phyloP scores from a whole-genome alignment of 2,797 vertebrate species.

The Psittacula echo region DNA sequence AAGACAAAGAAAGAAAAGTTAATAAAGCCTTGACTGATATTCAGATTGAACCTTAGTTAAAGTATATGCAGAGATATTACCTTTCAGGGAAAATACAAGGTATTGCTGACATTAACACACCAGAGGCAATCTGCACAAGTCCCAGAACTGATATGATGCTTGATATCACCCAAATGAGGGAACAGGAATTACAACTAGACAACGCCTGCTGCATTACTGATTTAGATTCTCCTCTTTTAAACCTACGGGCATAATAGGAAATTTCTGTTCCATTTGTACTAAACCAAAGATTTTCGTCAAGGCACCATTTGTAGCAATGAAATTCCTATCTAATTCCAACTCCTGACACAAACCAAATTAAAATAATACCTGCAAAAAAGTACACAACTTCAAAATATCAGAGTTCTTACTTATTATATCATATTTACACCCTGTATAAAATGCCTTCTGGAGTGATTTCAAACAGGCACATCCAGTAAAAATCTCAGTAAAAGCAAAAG shows the following conservation, averaged over 20 bases:
- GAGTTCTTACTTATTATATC: background rate
- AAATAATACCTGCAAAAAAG: background rate
- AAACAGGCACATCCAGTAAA: background rate
- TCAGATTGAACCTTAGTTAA: background rate
- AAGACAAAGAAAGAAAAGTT: background rate
- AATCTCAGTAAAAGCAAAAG: background rate
- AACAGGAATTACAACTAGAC: conserved; percentile 1
- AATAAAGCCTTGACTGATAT: background rate
- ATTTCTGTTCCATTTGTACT: conserved; percentile 10
- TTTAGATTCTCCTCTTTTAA: background rate
- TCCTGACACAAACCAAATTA: background rate
- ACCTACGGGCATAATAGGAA: background rate
- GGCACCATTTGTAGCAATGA: conserved; percentile 28
- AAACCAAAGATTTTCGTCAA: conserved; percentile 42
- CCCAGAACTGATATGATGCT: background rate
- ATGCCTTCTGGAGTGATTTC: background rate
- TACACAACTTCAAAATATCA: background rate
- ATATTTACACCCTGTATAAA: background rate
- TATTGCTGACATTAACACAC: background rate
- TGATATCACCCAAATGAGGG: background rate
- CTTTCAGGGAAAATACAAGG: conserved; percentile 18
- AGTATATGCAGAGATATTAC: background rate
- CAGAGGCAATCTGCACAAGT: background rate
- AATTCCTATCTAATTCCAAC: background rate
- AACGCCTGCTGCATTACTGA: conserved; percentile 7